Percentiles rank a stretch among this genome's conserved stretches.
Evolutionary conservation across 2,888 invertebrate species (phyloP).

Genomic region (Spilosoma lubricipeda): DNA sequence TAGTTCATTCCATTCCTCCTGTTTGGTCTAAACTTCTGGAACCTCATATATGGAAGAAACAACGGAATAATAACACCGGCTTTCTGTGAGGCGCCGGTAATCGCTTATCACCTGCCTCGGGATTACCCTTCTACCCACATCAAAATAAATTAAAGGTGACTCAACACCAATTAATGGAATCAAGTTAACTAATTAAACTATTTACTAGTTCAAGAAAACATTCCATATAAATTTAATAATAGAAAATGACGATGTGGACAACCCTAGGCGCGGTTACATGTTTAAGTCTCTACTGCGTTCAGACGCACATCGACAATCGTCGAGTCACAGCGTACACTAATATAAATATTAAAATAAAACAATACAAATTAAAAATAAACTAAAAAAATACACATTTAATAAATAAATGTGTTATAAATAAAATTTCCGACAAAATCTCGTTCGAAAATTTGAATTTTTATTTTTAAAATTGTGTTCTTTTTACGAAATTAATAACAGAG

Average conservation of each 20-base stretch:
- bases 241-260: not conserved
- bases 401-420: not conserved
- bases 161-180: not conserved
- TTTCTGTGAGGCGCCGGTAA: not conserved
- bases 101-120: not conserved
- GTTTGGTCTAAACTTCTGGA: too few relatives aligned
- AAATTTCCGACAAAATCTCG: not conserved
- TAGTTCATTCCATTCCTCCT: too few relatives aligned
- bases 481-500: constrained; percentile 10
- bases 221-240: not conserved
- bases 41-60: too few relatives aligned
- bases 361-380: constrained; percentile 11
- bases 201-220: not conserved
- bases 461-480: constrained; percentile 11
- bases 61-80: too few relatives aligned
- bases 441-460: constrained; percentile 4
- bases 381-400: not conserved
- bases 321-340: not conserved
- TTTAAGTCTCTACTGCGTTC: constrained; percentile 1
- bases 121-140: not conserved
- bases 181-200: not conserved
- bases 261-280: not conserved
- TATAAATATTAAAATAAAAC: constrained; percentile 4
- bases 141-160: not conserved
- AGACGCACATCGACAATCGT: constrained; percentile 9